A percentile compares a stretch with the other conserved stretches of the same genome.
phyloP scores from a whole-genome alignment of 1,140 invertebrate species.

The Pemphigus obesinymphae region DNA sequence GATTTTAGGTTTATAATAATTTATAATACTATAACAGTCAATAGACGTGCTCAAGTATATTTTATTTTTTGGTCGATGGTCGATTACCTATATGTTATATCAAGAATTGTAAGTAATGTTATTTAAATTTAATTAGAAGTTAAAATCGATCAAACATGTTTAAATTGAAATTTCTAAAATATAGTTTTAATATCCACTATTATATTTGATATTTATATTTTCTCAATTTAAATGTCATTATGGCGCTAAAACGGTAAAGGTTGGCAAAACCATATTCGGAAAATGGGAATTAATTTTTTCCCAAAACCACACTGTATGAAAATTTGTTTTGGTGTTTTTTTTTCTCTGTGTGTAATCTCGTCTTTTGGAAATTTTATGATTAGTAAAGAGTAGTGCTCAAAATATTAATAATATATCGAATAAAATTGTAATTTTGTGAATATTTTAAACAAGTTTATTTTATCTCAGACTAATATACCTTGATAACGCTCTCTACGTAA shows the following conservation, averaged over 20 bases:
- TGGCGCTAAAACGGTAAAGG: background rate
- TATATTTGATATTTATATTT: no score
- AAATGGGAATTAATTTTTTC: background rate
- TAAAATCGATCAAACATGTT: no score
- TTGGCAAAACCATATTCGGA: background rate
- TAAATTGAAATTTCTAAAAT: no score
- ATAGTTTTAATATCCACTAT: no score
- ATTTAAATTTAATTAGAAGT: no score
- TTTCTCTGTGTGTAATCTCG: background rate
- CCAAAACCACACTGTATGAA: background rate
- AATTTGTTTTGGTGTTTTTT: slow-evolving; percentile 17
- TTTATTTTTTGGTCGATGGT: no score
- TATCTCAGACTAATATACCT: background rate
- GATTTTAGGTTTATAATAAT: no score
- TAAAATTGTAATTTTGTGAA: background rate
- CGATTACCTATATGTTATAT: no score
- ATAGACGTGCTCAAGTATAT: no score
- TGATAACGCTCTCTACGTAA: background rate
- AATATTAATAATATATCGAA: background rate
- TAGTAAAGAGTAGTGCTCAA: background rate
- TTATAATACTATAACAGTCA: no score
- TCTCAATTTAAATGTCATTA: background rate
- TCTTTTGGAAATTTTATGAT: background rate
- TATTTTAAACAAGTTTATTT: background rate
- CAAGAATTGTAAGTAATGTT: no score